These are phyloP conservation scores for Dipodomys merriami DNA, from an alignment of 2,113 vertebrate genomes.

Conservation along the genomic window DNA sequence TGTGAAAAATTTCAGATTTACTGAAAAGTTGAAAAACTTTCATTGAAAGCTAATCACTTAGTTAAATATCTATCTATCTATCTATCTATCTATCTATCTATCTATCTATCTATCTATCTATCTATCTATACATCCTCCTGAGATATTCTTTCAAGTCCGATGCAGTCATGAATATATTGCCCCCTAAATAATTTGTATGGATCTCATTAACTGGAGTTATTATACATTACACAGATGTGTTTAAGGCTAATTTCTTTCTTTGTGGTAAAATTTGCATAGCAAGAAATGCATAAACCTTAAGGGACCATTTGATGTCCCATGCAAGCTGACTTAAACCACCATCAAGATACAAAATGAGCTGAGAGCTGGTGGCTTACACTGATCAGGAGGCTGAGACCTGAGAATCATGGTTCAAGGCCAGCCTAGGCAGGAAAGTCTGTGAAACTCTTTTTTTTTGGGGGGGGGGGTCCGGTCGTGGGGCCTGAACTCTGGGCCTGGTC, in stretches of 20 bases:
- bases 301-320: not conserved
- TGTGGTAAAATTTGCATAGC: slow-evolving; percentile 6
- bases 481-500: no score
- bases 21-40: slow-evolving; percentile 41
- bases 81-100: no score
- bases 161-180: not conserved
- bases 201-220: not conserved
- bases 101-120: not conserved
- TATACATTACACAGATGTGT: slow-evolving; percentile 18
- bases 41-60: not conserved
- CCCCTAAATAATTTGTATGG: slow-evolving; percentile 8
- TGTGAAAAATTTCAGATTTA: slow-evolving; percentile 36
- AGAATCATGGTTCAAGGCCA: no score
- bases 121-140: not conserved
- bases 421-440: no score
- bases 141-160: slow-evolving; percentile 11
- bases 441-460: no score
- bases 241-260: slow-evolving; percentile 22
- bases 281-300: not conserved
- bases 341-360: slow-evolving; percentile 11
- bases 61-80: not conserved
- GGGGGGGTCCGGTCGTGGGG: no score
- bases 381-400: no score
- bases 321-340: not conserved
- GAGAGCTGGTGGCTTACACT: no score